These are phyloP conservation scores for Hippocampus guttulatus DNA, from an alignment of 2,113 vertebrate genomes.

Conservation along the genomic window DNA sequence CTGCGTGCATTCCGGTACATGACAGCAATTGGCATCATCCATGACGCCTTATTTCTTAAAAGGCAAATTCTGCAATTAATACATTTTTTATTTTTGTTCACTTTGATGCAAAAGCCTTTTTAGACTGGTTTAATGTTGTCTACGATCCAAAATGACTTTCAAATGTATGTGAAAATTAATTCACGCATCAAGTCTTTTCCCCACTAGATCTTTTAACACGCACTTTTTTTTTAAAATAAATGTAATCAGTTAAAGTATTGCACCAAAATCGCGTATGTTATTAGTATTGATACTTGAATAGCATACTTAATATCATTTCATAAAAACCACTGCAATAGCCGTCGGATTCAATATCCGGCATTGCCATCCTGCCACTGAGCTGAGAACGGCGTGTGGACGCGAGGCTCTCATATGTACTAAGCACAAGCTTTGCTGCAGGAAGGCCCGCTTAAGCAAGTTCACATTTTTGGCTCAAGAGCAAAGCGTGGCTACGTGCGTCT, in stretches of 20 bases:
- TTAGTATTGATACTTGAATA: not conserved
- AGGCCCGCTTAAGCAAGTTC: conserved; percentile 54
- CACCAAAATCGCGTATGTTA: not conserved
- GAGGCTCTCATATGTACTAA: conserved; percentile 44
- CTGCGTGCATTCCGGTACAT: not conserved
- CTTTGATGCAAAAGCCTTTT: not conserved
- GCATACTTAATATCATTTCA: not conserved
- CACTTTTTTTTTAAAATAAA: not conserved
- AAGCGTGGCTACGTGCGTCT: conserved; percentile 40
- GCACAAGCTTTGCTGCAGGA: conserved; percentile 45
- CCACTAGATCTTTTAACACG: not conserved
- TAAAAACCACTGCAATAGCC: not conserved
- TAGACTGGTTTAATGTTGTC: not conserved
- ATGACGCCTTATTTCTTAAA: not conserved
- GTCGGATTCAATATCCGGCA: not conserved
- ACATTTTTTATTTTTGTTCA: not conserved
- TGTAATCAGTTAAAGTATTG: not conserved
- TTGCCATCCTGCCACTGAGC: not conserved
- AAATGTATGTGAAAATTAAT: not conserved
- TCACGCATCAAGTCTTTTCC: not conserved
- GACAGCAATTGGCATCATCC: not conserved
- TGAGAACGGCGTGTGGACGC: conserved; percentile 13
- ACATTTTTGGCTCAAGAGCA: conserved; percentile 58
- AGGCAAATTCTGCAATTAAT: not conserved
- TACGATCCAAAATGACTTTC: not conserved